Percentiles rank a stretch among this genome's conserved stretches.
phyloP scores from a whole-genome alignment of 1,140 invertebrate genomes.

The Pissodes strobi region DNA sequence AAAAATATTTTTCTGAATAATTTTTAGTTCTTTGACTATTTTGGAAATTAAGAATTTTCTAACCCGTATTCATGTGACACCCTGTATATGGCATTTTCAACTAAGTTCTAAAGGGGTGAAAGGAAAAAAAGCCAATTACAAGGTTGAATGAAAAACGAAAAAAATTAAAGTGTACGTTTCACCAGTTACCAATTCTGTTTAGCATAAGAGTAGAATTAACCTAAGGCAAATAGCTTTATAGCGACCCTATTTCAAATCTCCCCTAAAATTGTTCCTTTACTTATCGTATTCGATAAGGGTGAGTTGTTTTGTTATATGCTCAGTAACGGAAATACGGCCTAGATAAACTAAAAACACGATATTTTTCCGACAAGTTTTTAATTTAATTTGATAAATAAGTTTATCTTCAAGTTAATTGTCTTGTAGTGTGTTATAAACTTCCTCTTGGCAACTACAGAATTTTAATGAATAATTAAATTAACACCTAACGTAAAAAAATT shows the following conservation, averaged over 20 bases:
- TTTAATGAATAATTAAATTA: too few species aligned
- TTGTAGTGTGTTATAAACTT: too few species aligned
- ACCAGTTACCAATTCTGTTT: constrained; percentile 5
- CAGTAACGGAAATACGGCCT: constrained; percentile 28
- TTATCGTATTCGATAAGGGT: constrained; percentile 32
- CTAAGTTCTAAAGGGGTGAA: too few species aligned
- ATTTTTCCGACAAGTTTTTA: background rate
- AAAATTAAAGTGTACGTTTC: constrained; percentile 1
- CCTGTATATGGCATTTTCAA: too few species aligned
- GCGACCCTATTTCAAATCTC: constrained; percentile 24
- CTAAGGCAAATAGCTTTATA: constrained; percentile 14
- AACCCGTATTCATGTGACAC: too few species aligned
- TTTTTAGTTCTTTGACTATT: too few species aligned
- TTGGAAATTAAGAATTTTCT: too few species aligned
- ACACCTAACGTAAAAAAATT: too few species aligned
- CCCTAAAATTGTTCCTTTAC: constrained; percentile 26
- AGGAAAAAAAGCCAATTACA: background rate
- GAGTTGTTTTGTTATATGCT: constrained; percentile 30
- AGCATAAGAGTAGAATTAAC: constrained; percentile 8
- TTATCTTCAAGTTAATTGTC: background rate
- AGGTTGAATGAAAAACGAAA: background rate
- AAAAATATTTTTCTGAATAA: too few species aligned
- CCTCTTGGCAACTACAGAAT: too few species aligned
- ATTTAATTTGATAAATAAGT: background rate
- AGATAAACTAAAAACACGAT: constrained; percentile 26